Conservation (phyloP, 2,888 invertebrate genomes). For the Prionchulus punctatus region DNA sequence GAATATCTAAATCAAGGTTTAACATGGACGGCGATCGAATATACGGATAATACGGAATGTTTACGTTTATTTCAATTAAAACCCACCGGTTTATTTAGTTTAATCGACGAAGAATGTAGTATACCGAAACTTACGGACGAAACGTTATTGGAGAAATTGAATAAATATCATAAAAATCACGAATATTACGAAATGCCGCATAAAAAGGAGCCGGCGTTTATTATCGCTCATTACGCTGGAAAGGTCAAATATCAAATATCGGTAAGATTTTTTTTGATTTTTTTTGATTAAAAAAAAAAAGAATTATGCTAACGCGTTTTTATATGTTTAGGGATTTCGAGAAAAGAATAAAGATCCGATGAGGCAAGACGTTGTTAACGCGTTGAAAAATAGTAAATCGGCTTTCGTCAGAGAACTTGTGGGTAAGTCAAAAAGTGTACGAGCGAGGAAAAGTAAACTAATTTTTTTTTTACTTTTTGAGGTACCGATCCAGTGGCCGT, state of each 20-base stretch:
- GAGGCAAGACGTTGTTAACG: slow-evolving; percentile 80
- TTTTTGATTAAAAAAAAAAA: too few species aligned
- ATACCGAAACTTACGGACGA: slow-evolving; percentile 91
- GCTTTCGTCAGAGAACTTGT: slow-evolving; percentile 82
- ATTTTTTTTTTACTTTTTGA: too few species aligned
- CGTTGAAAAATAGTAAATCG: slow-evolving; percentile 76
- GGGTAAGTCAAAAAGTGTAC: too few species aligned
- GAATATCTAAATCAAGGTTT: slow-evolving; percentile 75
- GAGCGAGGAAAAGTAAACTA: too few species aligned
- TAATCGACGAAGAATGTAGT: slow-evolving; percentile 90
- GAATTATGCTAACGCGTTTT: too few species aligned
- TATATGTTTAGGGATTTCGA: slow-evolving; percentile 70
- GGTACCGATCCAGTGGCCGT: too few species aligned
- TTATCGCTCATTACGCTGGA: slow-evolving; percentile 87
- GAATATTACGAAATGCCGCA: slow-evolving; percentile 83
- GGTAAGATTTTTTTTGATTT: too few species aligned
- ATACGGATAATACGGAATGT: slow-evolving; percentile 86
- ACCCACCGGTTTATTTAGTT: slow-evolving; percentile 68
- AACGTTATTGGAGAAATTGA: slow-evolving; percentile 78
- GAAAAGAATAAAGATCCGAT: slow-evolving; percentile 89
- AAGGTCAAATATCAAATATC: slow-evolving; percentile 76
- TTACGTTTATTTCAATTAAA: slow-evolving; percentile 77
- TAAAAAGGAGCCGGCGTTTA: slow-evolving; percentile 74
- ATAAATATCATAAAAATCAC: slow-evolving; percentile 74
- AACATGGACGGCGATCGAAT: slow-evolving; percentile 84